A percentile compares a stretch with the other conserved stretches of the same genome.
phyloP scores from a whole-genome alignment of 2,113 vertebrate species.

The Amphilophus citrinellus region DNA sequence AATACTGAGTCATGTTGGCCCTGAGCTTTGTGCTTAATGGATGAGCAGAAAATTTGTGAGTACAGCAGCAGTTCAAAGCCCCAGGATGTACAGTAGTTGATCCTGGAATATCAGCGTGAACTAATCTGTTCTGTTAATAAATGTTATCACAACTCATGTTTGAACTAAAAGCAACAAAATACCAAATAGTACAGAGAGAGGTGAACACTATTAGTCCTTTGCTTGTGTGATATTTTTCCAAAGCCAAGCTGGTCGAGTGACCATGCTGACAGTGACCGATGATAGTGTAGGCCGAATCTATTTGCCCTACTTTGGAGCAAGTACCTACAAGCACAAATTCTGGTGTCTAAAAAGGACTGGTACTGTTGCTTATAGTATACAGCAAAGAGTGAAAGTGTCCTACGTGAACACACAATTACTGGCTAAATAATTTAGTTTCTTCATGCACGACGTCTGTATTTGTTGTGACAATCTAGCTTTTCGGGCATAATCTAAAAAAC shows the following conservation, averaged over 20 bases:
- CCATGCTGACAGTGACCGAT: neutral
- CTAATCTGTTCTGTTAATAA: neutral
- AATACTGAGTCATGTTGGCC: conserved; percentile 4
- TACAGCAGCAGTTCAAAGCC: neutral
- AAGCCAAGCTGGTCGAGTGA: neutral
- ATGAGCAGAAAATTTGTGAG: neutral
- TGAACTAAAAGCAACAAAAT: neutral
- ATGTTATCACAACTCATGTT: neutral
- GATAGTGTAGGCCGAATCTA: no score
- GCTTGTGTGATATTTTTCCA: neutral
- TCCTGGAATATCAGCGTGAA: neutral
- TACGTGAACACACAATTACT: neutral
- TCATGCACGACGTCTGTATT: fast-evolving
- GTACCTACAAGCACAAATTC: neutral
- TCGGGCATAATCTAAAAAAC: fast-evolving
- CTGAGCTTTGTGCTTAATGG: neutral
- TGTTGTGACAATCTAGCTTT: neutral
- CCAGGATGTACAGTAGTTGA: neutral
- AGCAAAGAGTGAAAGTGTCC: fast-evolving
- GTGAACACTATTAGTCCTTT: neutral
- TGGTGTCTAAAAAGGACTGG: neutral
- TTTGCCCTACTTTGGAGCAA: fast-evolving
- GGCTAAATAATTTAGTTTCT: neutral
- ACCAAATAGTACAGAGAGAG: fast-evolving
- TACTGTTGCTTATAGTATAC: neutral